phyloP scores from a whole-genome alignment of 2,113 vertebrate species.

The Lates calcarifer region DNA sequence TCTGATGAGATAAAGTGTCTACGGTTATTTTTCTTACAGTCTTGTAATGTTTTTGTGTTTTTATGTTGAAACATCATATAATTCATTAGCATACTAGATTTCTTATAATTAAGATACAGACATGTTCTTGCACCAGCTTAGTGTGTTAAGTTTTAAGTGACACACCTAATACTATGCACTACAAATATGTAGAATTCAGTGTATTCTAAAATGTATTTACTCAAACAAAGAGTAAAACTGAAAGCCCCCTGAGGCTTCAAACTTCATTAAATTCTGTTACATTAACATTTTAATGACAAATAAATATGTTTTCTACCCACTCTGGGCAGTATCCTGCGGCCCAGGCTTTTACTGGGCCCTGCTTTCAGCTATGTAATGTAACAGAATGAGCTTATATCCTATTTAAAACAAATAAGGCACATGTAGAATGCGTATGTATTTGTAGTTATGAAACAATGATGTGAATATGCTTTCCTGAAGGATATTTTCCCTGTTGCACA shows the following conservation, averaged over 20 bases:
- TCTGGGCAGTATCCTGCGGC: background rate
- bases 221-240: background rate
- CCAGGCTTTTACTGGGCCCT: background rate
- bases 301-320: background rate
- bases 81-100: background rate
- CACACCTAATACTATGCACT: background rate
- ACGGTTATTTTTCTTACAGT: background rate
- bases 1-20: background rate
- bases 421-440: background rate
- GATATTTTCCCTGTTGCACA: background rate
- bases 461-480: background rate
- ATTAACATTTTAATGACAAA: background rate
- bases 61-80: background rate
- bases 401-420: slow-evolving; percentile 1
- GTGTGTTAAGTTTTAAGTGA: background rate
- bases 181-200: background rate
- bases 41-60: background rate
- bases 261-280: background rate
- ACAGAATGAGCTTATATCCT: background rate
- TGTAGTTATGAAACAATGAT: background rate
- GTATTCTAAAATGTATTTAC: background rate
- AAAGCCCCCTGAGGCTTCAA: background rate
- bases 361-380: background rate
- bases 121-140: background rate
- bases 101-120: no score